Evolutionary conservation across 1,140 invertebrate genomes (phyloP).

Genomic region (Zaprionus ghesquierei): DNA sequence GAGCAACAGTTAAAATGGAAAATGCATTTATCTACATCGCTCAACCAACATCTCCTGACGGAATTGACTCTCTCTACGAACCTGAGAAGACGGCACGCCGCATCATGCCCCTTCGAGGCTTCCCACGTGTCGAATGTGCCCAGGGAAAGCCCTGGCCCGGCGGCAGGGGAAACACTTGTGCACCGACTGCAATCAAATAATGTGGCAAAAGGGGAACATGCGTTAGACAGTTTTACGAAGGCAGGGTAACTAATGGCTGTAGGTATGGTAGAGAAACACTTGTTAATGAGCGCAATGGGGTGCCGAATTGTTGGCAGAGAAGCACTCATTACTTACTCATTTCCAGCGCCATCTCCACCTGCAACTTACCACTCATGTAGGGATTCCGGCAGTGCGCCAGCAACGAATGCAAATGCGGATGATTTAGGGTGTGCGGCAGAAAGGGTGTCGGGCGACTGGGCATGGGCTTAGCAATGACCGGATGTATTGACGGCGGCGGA

Average conservation of each 20-base stretch:
- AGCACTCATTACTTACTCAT: background rate
- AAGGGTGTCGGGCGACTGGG: constrained; percentile 84
- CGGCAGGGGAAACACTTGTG: constrained; percentile 87
- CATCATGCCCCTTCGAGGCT: constrained; percentile 96
- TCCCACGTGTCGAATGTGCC: constrained; percentile 90
- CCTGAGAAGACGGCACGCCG: constrained; percentile 91
- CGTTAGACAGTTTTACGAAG: background rate
- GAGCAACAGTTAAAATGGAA: constrained; percentile 22
- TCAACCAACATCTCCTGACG: background rate
- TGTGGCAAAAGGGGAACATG: background rate
- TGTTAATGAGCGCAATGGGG: constrained; percentile 66
- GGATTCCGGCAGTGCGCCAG: constrained; percentile 84
- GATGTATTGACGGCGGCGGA: constrained; percentile 52
- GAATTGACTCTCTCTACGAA: constrained; percentile 45
- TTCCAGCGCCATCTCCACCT: background rate
- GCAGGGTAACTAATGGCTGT: background rate
- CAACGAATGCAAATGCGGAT: constrained; percentile 82
- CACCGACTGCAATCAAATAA: constrained; percentile 77
- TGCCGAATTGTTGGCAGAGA: background rate
- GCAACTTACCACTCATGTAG: constrained; percentile 84
- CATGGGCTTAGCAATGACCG: constrained; percentile 84
- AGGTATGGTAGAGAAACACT: constrained; percentile 45
- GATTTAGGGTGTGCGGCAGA: constrained; percentile 83
- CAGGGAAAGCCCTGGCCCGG: constrained; percentile 88
- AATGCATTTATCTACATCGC: background rate